These are phyloP conservation scores for Desmophyllum pertusum DNA, from an alignment of 92 coral and sea anemone species.

Conservation along the genomic window DNA sequence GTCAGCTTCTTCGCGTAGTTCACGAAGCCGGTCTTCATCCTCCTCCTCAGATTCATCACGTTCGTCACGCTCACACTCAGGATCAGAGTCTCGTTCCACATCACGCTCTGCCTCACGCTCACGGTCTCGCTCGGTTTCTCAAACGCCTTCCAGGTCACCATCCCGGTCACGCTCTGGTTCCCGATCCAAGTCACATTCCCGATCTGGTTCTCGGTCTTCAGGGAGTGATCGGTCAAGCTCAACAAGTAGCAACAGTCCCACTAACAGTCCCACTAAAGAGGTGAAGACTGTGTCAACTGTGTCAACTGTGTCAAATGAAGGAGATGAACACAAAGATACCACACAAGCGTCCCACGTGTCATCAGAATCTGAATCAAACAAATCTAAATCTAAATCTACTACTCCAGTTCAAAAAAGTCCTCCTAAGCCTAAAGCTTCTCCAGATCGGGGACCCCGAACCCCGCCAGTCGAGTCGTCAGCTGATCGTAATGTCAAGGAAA, in stretches of 20 bases:
- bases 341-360: conserved; percentile 56
- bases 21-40: conserved; percentile 78
- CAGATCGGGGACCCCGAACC: conserved; percentile 58
- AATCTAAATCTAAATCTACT: conserved; percentile 29
- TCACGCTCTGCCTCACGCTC: conserved; percentile 87
- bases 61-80: conserved; percentile 80
- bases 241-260: conserved; percentile 54
- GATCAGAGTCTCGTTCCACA: conserved; percentile 88
- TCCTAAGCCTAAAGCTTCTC: conserved; percentile 26
- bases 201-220: conserved; percentile 66
- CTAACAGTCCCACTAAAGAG: conserved; percentile 34
- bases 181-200: conserved; percentile 55
- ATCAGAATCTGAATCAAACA: conserved; percentile 64
- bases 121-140: conserved; percentile 81
- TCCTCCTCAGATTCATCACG: conserved; percentile 84
- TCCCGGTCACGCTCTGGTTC: conserved; percentile 76
- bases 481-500: conserved; percentile 45
- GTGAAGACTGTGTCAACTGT: conserved; percentile 19
- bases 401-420: conserved; percentile 37
- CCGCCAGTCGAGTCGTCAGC: conserved; percentile 50
- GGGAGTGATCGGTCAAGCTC: conserved; percentile 82
- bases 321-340: conserved; percentile 29
- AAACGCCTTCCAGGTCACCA: conserved; percentile 75
- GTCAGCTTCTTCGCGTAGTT: conserved; percentile 62
- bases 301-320: too few species aligned